These are phyloP conservation scores for Bhutanitis thaidina DNA, from an alignment of 2,888 invertebrate genomes.

Conservation along the genomic window DNA sequence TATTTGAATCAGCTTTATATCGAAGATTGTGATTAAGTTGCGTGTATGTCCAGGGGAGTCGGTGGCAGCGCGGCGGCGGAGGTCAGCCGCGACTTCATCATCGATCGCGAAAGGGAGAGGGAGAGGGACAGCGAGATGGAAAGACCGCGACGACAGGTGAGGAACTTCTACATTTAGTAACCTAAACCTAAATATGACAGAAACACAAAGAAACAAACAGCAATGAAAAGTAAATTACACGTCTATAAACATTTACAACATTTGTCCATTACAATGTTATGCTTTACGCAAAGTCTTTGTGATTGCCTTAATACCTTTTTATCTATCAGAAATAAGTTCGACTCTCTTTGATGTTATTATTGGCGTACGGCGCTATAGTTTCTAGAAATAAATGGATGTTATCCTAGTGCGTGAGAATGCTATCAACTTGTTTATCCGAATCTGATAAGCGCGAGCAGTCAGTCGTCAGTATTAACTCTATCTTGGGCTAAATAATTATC, in stretches of 20 bases:
- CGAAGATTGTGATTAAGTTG: slow-evolving; percentile 3
- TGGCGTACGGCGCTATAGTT: background rate
- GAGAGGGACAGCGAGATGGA: slow-evolving; percentile 61
- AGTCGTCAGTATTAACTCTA: background rate
- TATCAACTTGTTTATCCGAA: background rate
- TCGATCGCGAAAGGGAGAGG: slow-evolving; percentile 68
- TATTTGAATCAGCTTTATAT: background rate
- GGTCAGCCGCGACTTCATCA: slow-evolving; percentile 46
- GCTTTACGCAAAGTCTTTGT: no score
- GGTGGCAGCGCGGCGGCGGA: slow-evolving; percentile 42
- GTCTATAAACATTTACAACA: no score
- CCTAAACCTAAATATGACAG: no score
- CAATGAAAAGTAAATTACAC: no score
- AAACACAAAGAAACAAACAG: no score
- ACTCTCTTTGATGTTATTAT: background rate
- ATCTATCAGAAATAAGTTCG: background rate
- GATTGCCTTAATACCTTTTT: no score
- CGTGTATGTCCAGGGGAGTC: slow-evolving; percentile 49
- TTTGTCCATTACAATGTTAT: no score
- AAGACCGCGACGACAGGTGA: slow-evolving; percentile 63
- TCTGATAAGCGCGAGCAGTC: background rate
- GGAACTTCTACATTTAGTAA: background rate
- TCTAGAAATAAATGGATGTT: background rate
- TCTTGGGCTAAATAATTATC: background rate
- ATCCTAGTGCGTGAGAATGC: background rate